Conservation (phyloP, 2,888 invertebrate genomes). For the Amblyjoppa proteus region DNA sequence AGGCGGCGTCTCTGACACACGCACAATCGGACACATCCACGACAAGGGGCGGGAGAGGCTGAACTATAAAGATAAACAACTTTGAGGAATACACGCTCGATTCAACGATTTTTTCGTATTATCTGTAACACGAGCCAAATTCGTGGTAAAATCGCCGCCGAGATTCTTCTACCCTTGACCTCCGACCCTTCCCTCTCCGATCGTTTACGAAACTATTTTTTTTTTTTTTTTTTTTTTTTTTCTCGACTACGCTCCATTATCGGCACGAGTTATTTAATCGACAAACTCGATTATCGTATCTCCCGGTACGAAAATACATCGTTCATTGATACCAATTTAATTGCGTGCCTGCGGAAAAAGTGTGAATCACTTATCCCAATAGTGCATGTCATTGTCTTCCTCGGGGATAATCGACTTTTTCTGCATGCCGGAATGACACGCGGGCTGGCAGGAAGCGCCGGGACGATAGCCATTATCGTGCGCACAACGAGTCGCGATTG, state of each 20-base stretch:
- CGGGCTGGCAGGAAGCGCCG: conserved; percentile 73
- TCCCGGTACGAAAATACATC: background rate
- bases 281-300: conserved; percentile 30
- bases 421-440: conserved; percentile 68
- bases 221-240: conserved; percentile 13
- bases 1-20: background rate
- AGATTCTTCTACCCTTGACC: conserved; percentile 34
- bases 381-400: conserved; percentile 73
- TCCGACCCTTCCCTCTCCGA: conserved; percentile 33
- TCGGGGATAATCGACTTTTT: conserved; percentile 71
- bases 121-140: conserved; percentile 51
- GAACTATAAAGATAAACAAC: conserved; percentile 28
- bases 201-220: conserved; percentile 36
- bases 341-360: conserved; percentile 20
- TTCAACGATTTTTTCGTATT: conserved; percentile 45
- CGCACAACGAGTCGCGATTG: conserved; percentile 56
- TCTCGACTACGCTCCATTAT: conserved; percentile 4
- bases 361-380: conserved; percentile 16
- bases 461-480: conserved; percentile 75
- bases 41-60: background rate
- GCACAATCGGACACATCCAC: conserved; percentile 12
- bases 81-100: conserved; percentile 1
- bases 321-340: background rate
- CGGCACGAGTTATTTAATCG: conserved; percentile 12
- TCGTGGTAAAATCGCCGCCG: conserved; percentile 30